These are phyloP conservation scores for Salminus brasiliensis DNA, from an alignment of 2,113 vertebrate species.

Conservation along the genomic window DNA sequence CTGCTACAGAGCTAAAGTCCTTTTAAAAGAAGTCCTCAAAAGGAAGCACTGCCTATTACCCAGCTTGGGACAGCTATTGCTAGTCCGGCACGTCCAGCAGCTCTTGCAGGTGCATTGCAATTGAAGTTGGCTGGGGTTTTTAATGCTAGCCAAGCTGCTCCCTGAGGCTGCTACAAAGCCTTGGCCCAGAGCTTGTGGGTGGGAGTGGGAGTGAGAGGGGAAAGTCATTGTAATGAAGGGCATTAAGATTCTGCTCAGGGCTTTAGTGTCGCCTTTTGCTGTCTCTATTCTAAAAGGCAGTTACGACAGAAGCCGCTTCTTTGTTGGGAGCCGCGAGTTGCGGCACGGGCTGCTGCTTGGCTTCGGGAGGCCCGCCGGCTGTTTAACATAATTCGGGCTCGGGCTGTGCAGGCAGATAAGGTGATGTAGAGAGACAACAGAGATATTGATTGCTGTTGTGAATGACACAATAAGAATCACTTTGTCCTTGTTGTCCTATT, in stretches of 20 bases:
- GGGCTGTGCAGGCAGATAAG: conserved; percentile 26
- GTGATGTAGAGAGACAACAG: conserved; percentile 2
- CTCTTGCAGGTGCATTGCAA: neutral
- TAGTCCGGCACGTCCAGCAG: neutral
- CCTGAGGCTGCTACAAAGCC: conserved; percentile 20
- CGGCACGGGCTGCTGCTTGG: neutral
- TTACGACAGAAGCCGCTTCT: conserved; percentile 1
- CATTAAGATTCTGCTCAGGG: conserved; percentile 37
- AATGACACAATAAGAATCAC: conserved; percentile 20
- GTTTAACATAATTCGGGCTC: conserved; percentile 25
- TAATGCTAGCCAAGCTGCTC: neutral
- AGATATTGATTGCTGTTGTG: conserved; percentile 15
- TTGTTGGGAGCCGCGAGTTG: conserved; percentile 3
- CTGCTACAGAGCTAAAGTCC: neutral
- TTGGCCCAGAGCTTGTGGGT: conserved; percentile 9
- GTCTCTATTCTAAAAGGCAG: conserved; percentile 15
- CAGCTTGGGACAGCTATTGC: neutral
- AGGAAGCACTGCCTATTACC: neutral
- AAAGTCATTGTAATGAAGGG: conserved; percentile 41
- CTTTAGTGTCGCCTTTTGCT: conserved; percentile 13
- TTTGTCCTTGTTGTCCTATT: conserved; percentile 19
- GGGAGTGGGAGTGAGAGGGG: conserved; percentile 10
- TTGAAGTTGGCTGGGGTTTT: neutral
- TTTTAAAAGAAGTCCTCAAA: neutral
- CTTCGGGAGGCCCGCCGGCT: conserved; percentile 13